Percentiles rank a stretch among this genome's conserved stretches.
phyloP scores from a whole-genome alignment of 2,888 invertebrate species.

The Opisthograptis luteolata region DNA sequence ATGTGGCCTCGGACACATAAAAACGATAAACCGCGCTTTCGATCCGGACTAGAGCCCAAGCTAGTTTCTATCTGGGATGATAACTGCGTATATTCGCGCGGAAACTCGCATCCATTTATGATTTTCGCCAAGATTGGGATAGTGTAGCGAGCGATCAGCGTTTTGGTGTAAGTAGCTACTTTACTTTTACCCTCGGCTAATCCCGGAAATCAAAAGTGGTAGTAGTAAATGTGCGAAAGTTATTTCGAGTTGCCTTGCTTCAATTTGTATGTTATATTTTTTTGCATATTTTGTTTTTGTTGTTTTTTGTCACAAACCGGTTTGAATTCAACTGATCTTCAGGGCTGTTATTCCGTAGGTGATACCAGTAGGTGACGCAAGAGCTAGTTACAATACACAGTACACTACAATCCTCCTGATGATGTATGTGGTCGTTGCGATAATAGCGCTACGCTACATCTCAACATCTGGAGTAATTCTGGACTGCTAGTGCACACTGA shows the following conservation, averaged over 20 bases:
- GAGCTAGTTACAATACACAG: too few relatives aligned
- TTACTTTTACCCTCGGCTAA: constrained; percentile 2
- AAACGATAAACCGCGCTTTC: constrained; percentile 76
- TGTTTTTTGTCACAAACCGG: too few relatives aligned
- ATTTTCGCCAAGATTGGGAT: constrained; percentile 32
- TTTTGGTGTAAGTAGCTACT: constrained; percentile 15
- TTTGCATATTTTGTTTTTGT: too few relatives aligned
- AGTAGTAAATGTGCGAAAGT: constrained; percentile 1
- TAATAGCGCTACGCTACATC: too few relatives aligned
- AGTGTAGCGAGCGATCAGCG: constrained; percentile 11
- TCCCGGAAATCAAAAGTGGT: constrained; percentile 5
- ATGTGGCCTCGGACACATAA: constrained; percentile 58
- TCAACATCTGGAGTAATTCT: too few relatives aligned
- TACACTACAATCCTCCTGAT: too few relatives aligned
- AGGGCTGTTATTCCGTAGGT: too few relatives aligned
- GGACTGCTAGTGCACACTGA: too few relatives aligned
- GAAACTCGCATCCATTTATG: constrained; percentile 45
- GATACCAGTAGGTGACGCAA: too few relatives aligned
- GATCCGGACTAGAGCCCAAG: constrained; percentile 62
- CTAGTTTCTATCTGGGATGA: constrained; percentile 73
- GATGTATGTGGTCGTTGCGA: too few relatives aligned
- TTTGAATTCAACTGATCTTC: too few relatives aligned
- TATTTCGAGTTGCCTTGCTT: not conserved
- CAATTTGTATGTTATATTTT: too few relatives aligned
- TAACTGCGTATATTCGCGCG: constrained; percentile 54